phyloP scores from a whole-genome alignment of 1,140 invertebrate genomes.

The Dendrolimus punctatus region DNA sequence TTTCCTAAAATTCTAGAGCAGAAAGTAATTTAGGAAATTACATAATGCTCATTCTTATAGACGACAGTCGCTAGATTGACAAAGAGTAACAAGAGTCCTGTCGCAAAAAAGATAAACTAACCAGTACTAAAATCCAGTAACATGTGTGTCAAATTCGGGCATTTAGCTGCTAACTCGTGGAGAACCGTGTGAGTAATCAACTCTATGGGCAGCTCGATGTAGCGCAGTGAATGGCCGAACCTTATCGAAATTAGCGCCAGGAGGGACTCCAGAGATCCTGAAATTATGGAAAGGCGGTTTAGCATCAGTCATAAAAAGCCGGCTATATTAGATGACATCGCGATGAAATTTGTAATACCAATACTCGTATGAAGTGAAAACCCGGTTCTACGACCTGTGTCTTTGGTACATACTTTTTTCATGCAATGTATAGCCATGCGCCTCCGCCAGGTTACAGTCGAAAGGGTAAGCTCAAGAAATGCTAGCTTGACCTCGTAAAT shows the following conservation, averaged over 20 bases:
- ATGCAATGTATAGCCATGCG: no score
- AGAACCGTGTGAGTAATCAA: constrained; percentile 98
- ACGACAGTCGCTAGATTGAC: neutral
- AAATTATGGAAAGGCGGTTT: constrained; percentile 6
- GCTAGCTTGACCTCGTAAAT: no score
- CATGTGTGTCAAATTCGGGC: constrained; percentile 98
- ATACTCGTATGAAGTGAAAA: neutral
- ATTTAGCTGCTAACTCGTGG: constrained; percentile 97
- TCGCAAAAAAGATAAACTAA: constrained; percentile 23
- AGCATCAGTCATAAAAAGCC: no score
- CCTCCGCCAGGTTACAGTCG: no score
- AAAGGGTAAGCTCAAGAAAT: no score
- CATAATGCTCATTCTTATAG: no score
- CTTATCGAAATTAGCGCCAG: constrained; percentile 88
- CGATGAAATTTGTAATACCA: neutral
- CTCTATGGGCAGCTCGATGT: constrained; percentile 98
- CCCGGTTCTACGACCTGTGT: no score
- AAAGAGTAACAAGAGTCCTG: no score
- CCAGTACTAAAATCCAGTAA: constrained; percentile 96
- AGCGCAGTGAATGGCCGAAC: constrained; percentile 92
- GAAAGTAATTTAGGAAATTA: no score
- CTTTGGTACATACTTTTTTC: no score
- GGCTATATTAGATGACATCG: neutral
- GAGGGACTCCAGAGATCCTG: constrained; percentile 86
- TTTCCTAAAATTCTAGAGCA: no score